phyloP scores from a whole-genome alignment of 2,888 invertebrate species.

The Eurois occulta region DNA sequence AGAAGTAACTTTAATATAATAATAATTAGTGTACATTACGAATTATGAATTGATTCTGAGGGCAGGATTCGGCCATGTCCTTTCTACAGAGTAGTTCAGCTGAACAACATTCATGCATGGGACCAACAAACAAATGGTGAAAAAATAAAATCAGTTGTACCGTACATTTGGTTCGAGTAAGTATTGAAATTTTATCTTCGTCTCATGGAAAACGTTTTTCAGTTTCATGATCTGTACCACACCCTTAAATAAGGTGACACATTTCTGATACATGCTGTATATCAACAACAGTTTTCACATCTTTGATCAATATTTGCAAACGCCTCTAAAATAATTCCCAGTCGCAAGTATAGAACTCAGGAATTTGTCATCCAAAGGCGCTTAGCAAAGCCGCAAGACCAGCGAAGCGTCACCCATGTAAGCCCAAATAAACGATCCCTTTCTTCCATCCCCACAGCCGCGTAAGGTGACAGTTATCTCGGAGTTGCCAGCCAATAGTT shows the following conservation, averaged over 20 bases:
- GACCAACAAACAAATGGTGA: background rate
- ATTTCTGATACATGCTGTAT: background rate
- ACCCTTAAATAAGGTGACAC: background rate
- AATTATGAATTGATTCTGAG: too few species aligned
- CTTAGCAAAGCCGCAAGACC: constrained; percentile 33
- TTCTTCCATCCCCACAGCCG: constrained; percentile 38
- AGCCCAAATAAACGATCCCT: constrained; percentile 62
- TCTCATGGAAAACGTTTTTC: background rate
- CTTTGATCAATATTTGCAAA: constrained; percentile 21
- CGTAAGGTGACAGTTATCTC: constrained; percentile 64
- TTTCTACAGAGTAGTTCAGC: background rate
- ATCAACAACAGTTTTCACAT: background rate
- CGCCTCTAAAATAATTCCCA: constrained; percentile 2
- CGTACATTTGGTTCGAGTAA: background rate
- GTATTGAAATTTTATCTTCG: background rate
- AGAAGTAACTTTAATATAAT: too few species aligned
- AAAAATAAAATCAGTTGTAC: background rate
- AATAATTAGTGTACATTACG: too few species aligned
- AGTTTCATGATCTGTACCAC: background rate
- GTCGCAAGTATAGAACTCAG: constrained; percentile 25
- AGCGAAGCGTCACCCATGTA: constrained; percentile 40
- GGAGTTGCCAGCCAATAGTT: constrained; percentile 57
- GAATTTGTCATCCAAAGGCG: constrained; percentile 48
- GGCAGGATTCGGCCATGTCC: too few species aligned
- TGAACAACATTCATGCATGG: background rate